Evolutionary conservation across 2,888 invertebrate genomes (phyloP).

Genomic region (Diplolepis rosae): DNA sequence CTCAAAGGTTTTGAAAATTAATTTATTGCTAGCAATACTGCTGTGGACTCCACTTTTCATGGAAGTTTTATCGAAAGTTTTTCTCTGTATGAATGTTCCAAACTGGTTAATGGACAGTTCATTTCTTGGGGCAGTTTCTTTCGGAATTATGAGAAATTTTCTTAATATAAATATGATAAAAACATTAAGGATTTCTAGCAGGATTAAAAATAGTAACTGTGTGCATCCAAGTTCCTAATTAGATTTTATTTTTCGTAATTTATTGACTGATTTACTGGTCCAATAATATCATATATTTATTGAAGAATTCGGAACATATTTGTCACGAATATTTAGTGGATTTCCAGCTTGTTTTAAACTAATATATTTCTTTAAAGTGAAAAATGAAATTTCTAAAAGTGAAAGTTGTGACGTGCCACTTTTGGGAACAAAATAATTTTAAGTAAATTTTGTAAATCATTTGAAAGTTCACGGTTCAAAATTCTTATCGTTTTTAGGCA

Average conservation of each 20-base stretch:
- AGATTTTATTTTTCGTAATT: background rate
- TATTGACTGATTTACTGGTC: too few species aligned
- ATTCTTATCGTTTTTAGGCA: too few species aligned
- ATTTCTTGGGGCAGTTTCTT: slow-evolving; percentile 47
- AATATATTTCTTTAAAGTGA: background rate
- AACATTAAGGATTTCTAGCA: slow-evolving; percentile 32
- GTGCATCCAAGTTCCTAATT: slow-evolving; percentile 43
- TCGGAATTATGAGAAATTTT: slow-evolving; percentile 50
- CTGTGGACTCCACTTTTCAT: slow-evolving; percentile 57
- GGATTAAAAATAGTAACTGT: slow-evolving; percentile 38
- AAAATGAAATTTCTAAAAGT: background rate
- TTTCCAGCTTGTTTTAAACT: too few species aligned
- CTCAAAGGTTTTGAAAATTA: slow-evolving; percentile 43
- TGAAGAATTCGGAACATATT: too few species aligned
- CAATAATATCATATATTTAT: too few species aligned
- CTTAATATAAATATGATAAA: slow-evolving; percentile 49
- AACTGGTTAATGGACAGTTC: slow-evolving; percentile 50
- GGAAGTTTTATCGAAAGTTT: slow-evolving; percentile 51
- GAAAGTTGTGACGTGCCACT: slow-evolving; percentile 6
- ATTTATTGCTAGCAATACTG: slow-evolving; percentile 45
- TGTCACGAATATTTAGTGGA: too few species aligned
- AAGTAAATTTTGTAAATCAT: background rate
- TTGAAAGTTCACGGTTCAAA: background rate
- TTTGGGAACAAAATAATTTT: background rate
- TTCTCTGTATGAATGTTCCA: slow-evolving; percentile 51